Base-by-base conservation (phyloP, 2,113 vertebrate genomes). In the Myotis davidii region DNA sequence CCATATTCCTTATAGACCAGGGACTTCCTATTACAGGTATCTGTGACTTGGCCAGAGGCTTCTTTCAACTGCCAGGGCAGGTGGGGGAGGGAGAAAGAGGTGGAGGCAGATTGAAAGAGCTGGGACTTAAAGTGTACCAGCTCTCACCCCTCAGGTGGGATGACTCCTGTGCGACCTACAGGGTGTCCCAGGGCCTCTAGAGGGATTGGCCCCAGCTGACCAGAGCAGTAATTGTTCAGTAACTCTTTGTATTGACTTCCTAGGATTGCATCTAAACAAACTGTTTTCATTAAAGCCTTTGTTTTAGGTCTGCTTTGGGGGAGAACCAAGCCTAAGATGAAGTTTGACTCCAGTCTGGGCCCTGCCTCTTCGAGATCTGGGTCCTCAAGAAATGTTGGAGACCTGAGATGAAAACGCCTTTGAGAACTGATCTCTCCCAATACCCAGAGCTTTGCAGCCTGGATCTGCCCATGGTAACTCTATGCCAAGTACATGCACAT, bases 261-360 rank as follows among this genome's bases (percentile, higher is more conserved):
- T 92, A 42, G 59, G 9, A 64, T 56, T 34, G 74, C 12, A 74
- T 90, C 56, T 94, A 87, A 83, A 89, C 54, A 73, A 91, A 72
- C 17, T 56, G 1, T 2, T 56, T 56, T 2, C 64, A 37, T 92
- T 84, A 77, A 94, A 90, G 88, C 27, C 17, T 9, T 81, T 77
- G 2, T n/a, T 95, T 88, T 72, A 76, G 48, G 23, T 67, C 45
- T 92, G 29, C 29, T 74, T 50, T 32, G 11, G 25, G 21, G 37
- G n/a, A 6, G 34, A 78, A 67, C 5, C 29, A 54, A 82, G 29
- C 12, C 48, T 64, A 95, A 86, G 17, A 59, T 34, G 39, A 88
- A 67, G 14, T 85, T 85, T 91, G 61, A 67, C 61, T 61, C 18
- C 32, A 11, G 52, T 25, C 29, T 91, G 8, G 50, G 18, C 32